Evolutionary conservation across 2,888 invertebrate species (phyloP).

Genomic region (Crocallis elinguaria): DNA sequence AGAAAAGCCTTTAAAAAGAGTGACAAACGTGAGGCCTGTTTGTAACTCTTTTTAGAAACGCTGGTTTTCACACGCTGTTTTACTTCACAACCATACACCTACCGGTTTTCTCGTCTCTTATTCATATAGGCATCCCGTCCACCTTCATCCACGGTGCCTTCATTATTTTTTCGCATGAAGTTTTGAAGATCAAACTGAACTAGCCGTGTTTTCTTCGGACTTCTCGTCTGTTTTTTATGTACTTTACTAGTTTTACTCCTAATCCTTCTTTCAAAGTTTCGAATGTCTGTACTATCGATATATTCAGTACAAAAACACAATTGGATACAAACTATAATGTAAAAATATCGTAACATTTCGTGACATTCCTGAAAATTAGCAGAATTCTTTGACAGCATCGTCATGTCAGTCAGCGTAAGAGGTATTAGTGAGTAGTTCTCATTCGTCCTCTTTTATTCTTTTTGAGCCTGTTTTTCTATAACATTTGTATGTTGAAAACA

Average conservation of each 20-base stretch:
- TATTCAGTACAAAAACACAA: constrained; percentile 47
- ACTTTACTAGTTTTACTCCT: constrained; percentile 2
- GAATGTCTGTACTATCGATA: constrained; percentile 26
- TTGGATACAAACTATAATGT: constrained; percentile 44
- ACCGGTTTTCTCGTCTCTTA: constrained; percentile 37
- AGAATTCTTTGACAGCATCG: constrained; percentile 6
- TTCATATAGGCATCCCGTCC: constrained; percentile 23
- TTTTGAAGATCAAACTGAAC: constrained; percentile 60
- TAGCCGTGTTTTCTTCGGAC: constrained; percentile 41
- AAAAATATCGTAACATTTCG: constrained; percentile 49
- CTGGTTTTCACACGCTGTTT: too few relatives aligned
- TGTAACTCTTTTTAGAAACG: too few relatives aligned
- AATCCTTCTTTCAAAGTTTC: constrained; percentile 5
- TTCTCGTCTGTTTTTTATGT: constrained; percentile 5
- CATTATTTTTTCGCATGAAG: constrained; percentile 54
- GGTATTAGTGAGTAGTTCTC: not conserved
- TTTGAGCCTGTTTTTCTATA: too few relatives aligned
- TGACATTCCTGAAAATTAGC: constrained; percentile 28
- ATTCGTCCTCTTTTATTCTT: too few relatives aligned
- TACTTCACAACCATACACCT: not conserved
- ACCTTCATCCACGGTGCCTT: constrained; percentile 25
- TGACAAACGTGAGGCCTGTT: too few relatives aligned
- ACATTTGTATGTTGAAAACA: too few relatives aligned
- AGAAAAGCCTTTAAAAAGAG: too few relatives aligned
- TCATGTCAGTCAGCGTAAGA: not conserved